A percentile compares a stretch with the other conserved stretches of the same genome.
Evolutionary conservation across 2,113 vertebrate species (phyloP).

Genomic region (Lota lota): DNA sequence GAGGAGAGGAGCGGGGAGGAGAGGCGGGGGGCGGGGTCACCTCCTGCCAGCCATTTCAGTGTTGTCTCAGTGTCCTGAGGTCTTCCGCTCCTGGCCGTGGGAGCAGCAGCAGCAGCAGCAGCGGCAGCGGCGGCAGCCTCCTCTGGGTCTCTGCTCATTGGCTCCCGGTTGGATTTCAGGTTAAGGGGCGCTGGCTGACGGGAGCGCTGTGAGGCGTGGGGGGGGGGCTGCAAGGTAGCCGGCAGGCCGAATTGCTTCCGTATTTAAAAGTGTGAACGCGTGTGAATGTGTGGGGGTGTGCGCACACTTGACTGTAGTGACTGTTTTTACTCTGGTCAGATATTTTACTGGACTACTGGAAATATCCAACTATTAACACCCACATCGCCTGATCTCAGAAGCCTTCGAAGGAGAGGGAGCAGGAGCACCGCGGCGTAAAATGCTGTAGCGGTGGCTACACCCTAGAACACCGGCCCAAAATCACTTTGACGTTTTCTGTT

Average conservation of each 20-base stretch:
- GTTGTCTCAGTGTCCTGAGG: constrained; percentile 48
- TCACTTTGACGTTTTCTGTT: neutral
- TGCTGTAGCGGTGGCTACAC: neutral
- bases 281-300: constrained; percentile 32
- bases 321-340: constrained; percentile 44
- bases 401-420: constrained; percentile 62
- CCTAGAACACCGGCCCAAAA: constrained; percentile 34
- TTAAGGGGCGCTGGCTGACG: constrained; percentile 47
- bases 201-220: constrained; percentile 9
- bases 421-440: constrained; percentile 6
- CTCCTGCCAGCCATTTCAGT: constrained; percentile 6
- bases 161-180: constrained; percentile 47
- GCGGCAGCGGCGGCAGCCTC: too few relatives aligned
- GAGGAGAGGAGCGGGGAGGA: constrained; percentile 15
- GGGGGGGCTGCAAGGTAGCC: constrained; percentile 16
- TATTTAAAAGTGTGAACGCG: constrained; percentile 20
- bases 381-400: constrained; percentile 78
- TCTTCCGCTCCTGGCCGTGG: constrained; percentile 51
- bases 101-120: too few relatives aligned
- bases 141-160: constrained; percentile 31
- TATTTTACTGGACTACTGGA: constrained; percentile 73
- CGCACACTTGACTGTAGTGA: constrained; percentile 1
- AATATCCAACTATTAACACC: constrained; percentile 46
- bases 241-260: constrained; percentile 46
- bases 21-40: too few relatives aligned